phyloP scores from a whole-genome alignment of 2,888 invertebrate species.

The Ophion slaviceki region DNA sequence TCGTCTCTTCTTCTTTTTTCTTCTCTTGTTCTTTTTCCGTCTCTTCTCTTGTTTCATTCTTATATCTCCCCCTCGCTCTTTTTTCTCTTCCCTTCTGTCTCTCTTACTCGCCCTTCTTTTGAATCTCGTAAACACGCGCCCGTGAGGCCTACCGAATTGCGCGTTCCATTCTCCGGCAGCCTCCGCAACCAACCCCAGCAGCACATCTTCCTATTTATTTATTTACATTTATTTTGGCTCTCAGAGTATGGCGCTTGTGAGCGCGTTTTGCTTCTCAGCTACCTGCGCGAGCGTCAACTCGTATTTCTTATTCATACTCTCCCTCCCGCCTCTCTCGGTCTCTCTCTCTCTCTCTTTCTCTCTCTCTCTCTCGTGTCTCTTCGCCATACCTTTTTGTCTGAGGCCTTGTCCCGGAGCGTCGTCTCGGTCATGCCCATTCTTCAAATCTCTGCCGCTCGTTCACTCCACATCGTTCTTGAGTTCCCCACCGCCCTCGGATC shows the following conservation, averaged over 20 bases:
- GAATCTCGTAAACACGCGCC: slow-evolving; percentile 31
- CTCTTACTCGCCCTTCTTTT: background rate
- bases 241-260: slow-evolving; percentile 20
- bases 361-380: slow-evolving; percentile 24
- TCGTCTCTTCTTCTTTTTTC: background rate
- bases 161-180: slow-evolving; percentile 49
- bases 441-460: slow-evolving; percentile 39
- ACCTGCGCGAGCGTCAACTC: slow-evolving; percentile 48
- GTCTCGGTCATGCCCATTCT: slow-evolving; percentile 44
- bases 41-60: background rate
- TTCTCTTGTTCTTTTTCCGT: slow-evolving; percentile 9
- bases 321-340: background rate
- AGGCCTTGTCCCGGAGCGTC: slow-evolving; percentile 35
- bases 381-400: slow-evolving; percentile 38
- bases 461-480: slow-evolving; percentile 25
- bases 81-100: background rate
- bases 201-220: slow-evolving; percentile 60
- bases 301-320: slow-evolving; percentile 46
- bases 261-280: slow-evolving; percentile 41
- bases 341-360: slow-evolving; percentile 9
- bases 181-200: slow-evolving; percentile 19
- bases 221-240: slow-evolving; percentile 71
- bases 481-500: background rate
- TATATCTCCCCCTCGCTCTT: background rate
- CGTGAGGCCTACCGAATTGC: slow-evolving; percentile 46